Percentiles rank a stretch among this genome's conserved stretches.
phyloP scores from a whole-genome alignment of 2,888 invertebrate species.

The Eumacrocentrus americanus region DNA sequence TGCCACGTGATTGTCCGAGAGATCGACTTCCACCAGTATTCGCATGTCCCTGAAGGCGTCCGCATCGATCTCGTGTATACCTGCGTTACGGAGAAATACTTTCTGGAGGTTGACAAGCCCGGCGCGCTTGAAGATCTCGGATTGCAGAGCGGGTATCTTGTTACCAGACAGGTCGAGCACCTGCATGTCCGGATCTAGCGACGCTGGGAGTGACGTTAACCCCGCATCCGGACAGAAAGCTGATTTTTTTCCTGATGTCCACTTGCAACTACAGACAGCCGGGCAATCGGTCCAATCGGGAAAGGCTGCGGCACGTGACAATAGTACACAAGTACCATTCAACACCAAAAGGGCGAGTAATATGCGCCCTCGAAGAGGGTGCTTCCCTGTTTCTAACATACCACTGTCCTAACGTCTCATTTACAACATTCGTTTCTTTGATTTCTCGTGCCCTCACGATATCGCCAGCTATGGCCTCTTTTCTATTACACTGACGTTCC shows the following conservation, averaged over 20 bases:
- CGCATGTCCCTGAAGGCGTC: constrained; percentile 87
- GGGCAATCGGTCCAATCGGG: constrained; percentile 91
- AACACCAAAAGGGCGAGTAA: constrained; percentile 52
- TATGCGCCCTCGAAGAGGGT: constrained; percentile 55
- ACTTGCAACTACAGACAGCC: constrained; percentile 86
- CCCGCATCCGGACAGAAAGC: constrained; percentile 84
- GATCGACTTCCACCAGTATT: constrained; percentile 85
- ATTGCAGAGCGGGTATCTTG: constrained; percentile 74
- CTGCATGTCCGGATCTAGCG: constrained; percentile 78
- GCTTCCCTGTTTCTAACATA: constrained; percentile 49
- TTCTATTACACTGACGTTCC: background rate
- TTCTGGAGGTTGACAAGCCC: constrained; percentile 85
- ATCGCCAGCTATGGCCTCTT: background rate
- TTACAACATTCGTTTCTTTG: constrained; percentile 10
- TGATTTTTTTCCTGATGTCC: constrained; percentile 90
- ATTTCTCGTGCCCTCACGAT: background rate
- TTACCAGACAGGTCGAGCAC: constrained; percentile 86
- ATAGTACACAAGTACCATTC: constrained; percentile 48
- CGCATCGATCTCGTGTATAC: constrained; percentile 76
- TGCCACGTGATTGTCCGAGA: constrained; percentile 81
- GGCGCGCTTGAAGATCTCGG: constrained; percentile 79
- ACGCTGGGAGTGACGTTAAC: constrained; percentile 77
- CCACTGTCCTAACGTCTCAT: constrained; percentile 39
- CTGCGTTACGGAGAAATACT: constrained; percentile 78
- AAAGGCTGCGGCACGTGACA: constrained; percentile 63